These are phyloP conservation scores for Micronycteris hirsuta DNA, from an alignment of 2,113 vertebrate genomes.

Conservation along the genomic window DNA sequence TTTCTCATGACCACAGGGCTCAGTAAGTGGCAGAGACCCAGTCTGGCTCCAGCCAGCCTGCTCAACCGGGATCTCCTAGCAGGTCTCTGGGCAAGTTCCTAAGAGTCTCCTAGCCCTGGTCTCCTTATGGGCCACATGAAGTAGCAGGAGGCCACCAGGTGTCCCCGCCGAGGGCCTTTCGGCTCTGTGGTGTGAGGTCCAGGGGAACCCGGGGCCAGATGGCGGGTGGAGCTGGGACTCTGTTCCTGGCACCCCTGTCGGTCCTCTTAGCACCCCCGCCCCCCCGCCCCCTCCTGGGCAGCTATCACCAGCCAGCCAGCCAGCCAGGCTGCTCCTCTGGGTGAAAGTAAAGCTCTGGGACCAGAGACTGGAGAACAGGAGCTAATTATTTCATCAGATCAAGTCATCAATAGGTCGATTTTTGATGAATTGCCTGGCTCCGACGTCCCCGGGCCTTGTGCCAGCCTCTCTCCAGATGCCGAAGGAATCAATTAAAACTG, in stretches of 20 bases:
- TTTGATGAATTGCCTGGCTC: slow-evolving; percentile 69
- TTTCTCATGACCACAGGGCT: fast-evolving
- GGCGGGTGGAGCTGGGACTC: not conserved
- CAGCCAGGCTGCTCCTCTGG: slow-evolving; percentile 29
- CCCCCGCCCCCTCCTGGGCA: not conserved
- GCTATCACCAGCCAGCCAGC: not conserved
- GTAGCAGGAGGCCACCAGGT: not conserved
- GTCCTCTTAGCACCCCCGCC: not conserved
- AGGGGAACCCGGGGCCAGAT: not conserved
- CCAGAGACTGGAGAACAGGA: slow-evolving; percentile 39
- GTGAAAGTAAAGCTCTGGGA: slow-evolving; percentile 1
- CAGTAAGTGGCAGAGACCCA: not conserved
- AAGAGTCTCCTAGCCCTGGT: not conserved
- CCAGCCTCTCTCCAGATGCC: slow-evolving; percentile 56
- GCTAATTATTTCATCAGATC: slow-evolving; percentile 76
- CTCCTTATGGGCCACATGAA: not conserved
- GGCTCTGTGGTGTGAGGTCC: not conserved
- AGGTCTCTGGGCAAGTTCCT: not conserved
- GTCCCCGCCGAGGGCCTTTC: not conserved
- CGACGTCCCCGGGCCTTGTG: slow-evolving; percentile 60
- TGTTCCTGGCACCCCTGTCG: not conserved
- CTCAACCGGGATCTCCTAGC: not conserved
- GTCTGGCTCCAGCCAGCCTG: not conserved
- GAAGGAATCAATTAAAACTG: slow-evolving; percentile 78
- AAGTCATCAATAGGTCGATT: slow-evolving; percentile 64